Evolutionary conservation across 2,113 vertebrate genomes (phyloP), one percentile per base, ranked within the genome.

Genomic region (Perccottus glenii): DNA sequence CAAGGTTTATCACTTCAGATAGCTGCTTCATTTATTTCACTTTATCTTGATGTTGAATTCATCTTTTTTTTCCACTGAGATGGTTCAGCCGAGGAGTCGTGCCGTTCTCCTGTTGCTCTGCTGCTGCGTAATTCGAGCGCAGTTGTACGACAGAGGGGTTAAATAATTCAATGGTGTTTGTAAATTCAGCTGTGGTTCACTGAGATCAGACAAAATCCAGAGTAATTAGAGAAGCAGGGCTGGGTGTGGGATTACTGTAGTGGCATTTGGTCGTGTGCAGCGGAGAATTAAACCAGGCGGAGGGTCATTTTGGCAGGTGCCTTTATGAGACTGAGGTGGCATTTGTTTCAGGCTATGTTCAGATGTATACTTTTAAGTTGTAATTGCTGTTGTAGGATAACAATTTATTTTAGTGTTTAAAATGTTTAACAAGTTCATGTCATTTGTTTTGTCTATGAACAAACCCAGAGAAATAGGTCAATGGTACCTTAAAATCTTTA

Each of bases 151-250:
- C 68, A 2, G 64, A 5, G 6, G 19, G 61, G 67, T 78, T 91
- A 51, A 91, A 91, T 91, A 82, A 90, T 91, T 91, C 78, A 91
- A 61, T 48, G 57, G 56, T 61, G 68, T 77, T 85, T 77, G 83
- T 89, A 75, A 87, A 87, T 88, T 87, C 83, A 85, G 78, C 78
- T n/a, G 67, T 72, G 70, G 75, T 64, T 84, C 12, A 11, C 61
- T 52, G 45, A 71, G 71, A 71, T 16, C 33, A 45, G 63, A 75
- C 42, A 27, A 66, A 76, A 64, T 77, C 64, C 67, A 67, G 48
- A 50, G 85, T 82, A 87, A 88, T 42, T 0, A 58, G 85, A 91
- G 77, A 78, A 48, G 8, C 11, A 0, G 27, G 6, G 69, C 15
- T 33, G 64, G 33, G 87, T 69, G 58, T 85, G 16, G 61, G 52